phyloP scores from a whole-genome alignment of 2,888 invertebrate species.

The Mesorhabditis spiculigera region DNA sequence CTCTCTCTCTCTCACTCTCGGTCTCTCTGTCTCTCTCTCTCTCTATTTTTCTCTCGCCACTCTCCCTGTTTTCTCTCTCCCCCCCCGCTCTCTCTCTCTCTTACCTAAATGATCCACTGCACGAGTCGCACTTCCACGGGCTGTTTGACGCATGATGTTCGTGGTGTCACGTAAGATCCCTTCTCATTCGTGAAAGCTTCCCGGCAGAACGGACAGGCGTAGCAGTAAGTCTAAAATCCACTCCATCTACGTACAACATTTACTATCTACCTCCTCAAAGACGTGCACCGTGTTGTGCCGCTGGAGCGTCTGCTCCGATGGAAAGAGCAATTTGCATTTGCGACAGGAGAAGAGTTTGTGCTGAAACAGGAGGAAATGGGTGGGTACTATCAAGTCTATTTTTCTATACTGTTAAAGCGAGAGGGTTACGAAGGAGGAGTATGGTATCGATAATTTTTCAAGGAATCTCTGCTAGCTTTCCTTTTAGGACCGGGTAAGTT shows the following conservation, averaged over 20 bases:
- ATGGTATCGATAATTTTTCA: no score
- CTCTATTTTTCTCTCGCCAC: no score
- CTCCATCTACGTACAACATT: slow-evolving; percentile 12
- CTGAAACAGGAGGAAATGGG: slow-evolving; percentile 24
- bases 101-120: slow-evolving; percentile 39
- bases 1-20: no score
- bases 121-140: slow-evolving; percentile 46
- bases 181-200: slow-evolving; percentile 38
- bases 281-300: slow-evolving; percentile 54
- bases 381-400: no score
- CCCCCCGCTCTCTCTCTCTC: no score
- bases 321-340: slow-evolving; percentile 51
- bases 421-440: no score
- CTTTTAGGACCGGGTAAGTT: no score
- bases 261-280: slow-evolving; percentile 36
- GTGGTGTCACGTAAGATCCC: slow-evolving; percentile 43
- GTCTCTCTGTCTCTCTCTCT: no score
- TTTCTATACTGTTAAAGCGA: no score
- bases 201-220: background rate
- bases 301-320: slow-evolving; percentile 46
- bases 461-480: no score
- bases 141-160: slow-evolving; percentile 38
- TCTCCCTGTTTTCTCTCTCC: background rate
- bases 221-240: background rate
- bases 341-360: slow-evolving; percentile 44